Conservation (phyloP, 2,113 vertebrate genomes). For the Hiodon tergisus region DNA sequence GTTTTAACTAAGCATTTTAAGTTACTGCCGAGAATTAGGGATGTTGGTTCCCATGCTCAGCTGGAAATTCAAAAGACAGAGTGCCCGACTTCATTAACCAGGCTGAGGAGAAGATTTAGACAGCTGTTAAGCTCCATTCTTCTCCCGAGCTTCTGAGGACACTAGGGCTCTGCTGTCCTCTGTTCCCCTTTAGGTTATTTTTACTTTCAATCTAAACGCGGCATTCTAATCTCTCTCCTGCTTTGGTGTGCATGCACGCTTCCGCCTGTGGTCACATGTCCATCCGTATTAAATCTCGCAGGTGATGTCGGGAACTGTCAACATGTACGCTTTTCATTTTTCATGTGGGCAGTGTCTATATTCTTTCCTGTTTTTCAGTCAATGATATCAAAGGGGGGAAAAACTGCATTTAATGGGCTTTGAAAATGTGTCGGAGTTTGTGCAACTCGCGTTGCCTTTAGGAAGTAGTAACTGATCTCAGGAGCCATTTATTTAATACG, state of each 20-base stretch:
- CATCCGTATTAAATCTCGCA: background rate
- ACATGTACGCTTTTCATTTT: too few relatives aligned
- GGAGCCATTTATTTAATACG: too few relatives aligned
- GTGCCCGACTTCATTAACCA: constrained; percentile 2
- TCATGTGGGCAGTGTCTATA: too few relatives aligned
- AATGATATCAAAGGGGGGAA: too few relatives aligned
- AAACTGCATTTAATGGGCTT: too few relatives aligned
- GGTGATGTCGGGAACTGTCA: background rate
- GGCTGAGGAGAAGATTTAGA: background rate
- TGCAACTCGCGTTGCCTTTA: too few relatives aligned
- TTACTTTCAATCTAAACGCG: background rate
- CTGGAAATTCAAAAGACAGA: constrained; percentile 4
- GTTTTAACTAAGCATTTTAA: constrained; percentile 24
- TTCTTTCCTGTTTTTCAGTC: too few relatives aligned
- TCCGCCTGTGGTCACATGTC: constrained; percentile 7
- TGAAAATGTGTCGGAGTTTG: too few relatives aligned
- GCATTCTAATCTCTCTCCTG: background rate
- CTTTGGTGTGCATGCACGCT: background rate
- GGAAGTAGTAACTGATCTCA: too few relatives aligned
- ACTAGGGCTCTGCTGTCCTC: background rate
- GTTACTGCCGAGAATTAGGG: background rate
- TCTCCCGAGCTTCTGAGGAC: background rate
- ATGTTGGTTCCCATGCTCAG: background rate
- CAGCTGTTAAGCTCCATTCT: background rate
- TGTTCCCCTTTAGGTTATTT: background rate